Conservation (phyloP, 2,888 invertebrate genomes). For the Philhelius pedissequus region DNA sequence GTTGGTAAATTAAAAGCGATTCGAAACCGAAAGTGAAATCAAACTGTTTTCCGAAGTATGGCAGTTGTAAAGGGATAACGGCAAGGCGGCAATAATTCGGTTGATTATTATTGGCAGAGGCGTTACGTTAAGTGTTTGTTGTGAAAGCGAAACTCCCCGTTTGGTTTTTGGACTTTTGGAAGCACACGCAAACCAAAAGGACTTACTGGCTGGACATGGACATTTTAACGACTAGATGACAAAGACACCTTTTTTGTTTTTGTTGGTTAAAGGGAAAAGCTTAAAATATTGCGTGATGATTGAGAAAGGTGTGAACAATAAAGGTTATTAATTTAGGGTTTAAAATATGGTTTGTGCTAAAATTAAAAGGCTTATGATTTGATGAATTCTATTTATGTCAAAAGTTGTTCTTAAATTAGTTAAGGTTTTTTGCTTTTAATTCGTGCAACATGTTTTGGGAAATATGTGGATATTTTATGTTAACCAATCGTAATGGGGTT, state of each 20-base stretch:
- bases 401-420: no score
- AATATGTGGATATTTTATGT: no score
- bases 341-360: background rate
- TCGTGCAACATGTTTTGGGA: no score
- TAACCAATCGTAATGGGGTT: no score
- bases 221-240: slow-evolving; percentile 6
- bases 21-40: slow-evolving; percentile 61
- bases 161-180: background rate
- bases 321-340: background rate
- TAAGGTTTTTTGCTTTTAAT: no score
- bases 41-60: slow-evolving; percentile 51
- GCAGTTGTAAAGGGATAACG: slow-evolving; percentile 15
- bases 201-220: background rate
- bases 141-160: slow-evolving; percentile 15
- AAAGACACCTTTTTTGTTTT: background rate
- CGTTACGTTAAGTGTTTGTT: slow-evolving; percentile 66
- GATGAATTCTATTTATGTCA: background rate
- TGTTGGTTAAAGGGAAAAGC: background rate
- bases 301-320: slow-evolving; percentile 7
- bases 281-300: slow-evolving; percentile 9
- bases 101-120: slow-evolving; percentile 64
- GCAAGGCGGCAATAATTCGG: slow-evolving; percentile 52
- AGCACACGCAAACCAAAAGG: slow-evolving; percentile 43
- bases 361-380: background rate
- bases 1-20: slow-evolving; percentile 57